Evolutionary conservation across 2,888 invertebrate genomes (phyloP), one percentile per base, ranked within the genome.

Genomic region (Diarsia dahlii): DNA sequence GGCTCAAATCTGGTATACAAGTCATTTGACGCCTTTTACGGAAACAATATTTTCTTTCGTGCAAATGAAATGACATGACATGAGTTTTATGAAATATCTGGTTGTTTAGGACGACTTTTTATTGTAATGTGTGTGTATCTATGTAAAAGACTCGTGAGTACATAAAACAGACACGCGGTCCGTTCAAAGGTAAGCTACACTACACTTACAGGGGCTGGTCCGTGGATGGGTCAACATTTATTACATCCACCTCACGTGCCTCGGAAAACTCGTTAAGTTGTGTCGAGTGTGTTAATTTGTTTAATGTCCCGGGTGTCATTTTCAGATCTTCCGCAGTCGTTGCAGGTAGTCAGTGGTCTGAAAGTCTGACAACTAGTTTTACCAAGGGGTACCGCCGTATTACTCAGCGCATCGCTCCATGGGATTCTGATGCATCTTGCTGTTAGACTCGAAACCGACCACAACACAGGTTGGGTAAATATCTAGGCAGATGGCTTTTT

Each of bases 1-100:
- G n/a, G 13, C 62, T 39, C n/a, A 45, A 45, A 71, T 75, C 58
- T 71, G 45, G 39, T 60, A 60, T 73, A 54, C 67, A 56, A 67
- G 60, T 73, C 75, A 82, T 76, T 82, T 80, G 48, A 56, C 58
- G 23, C n/a, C 34, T 71, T 78, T 73, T n/a, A 50, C 13, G 9
- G 15, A 48, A 45, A 67, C 48, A 72, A 39, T 65, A 69, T 63
- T 48, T 23, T 45, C 45, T 66, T 50, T 58, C 34, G 5, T 60
- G 60, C 12, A 73, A 78, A 74, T 50, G 39, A 65, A 45, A 28
- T 78, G 66, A 50, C 28, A 66, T 68, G 50, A 23, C 34, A 20
- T 45, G 13, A 23, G 34, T 65, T 50, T 77, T 60, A 70, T 15
- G 45, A 50, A 28, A 48, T 62, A 46, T 64, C 64, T 52, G 12